Evolutionary conservation across 2,113 vertebrate species (phyloP).

Genomic region (Cnemophilus loriae): DNA sequence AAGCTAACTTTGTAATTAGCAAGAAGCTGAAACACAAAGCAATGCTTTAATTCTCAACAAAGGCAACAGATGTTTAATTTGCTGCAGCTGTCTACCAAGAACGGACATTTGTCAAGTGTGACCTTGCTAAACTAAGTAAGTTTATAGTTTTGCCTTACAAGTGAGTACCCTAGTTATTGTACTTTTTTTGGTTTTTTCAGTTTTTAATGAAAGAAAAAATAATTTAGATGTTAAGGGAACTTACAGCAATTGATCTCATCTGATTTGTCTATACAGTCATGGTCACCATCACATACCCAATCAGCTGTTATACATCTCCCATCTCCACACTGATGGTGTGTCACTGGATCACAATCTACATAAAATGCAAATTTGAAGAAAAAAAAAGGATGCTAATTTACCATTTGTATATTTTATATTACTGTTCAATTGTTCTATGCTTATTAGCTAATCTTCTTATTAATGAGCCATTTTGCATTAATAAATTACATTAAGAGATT

Average conservation of each 20-base stretch:
- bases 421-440: background rate
- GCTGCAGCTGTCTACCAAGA: background rate
- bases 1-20: background rate
- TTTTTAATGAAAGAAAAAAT: background rate
- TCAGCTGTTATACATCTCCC: slow-evolving; percentile 84
- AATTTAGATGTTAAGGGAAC: slow-evolving; percentile 43
- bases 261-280: slow-evolving; percentile 91
- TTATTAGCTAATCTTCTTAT: background rate
- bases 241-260: slow-evolving; percentile 96
- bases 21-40: background rate
- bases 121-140: background rate
- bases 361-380: background rate
- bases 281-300: slow-evolving; percentile 96
- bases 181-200: no score
- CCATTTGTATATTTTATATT: background rate
- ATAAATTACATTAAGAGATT: background rate
- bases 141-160: background rate
- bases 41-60: background rate
- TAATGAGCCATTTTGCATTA: background rate
- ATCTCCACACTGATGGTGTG: slow-evolving; percentile 85
- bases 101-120: background rate
- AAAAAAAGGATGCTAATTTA: background rate
- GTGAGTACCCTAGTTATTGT: background rate
- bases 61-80: background rate
- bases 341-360: slow-evolving; percentile 78